A percentile compares a stretch with the other conserved stretches of the same genome.
phyloP scores from a whole-genome alignment of 2,888 invertebrate species.

The Dicyrtomina minuta region DNA sequence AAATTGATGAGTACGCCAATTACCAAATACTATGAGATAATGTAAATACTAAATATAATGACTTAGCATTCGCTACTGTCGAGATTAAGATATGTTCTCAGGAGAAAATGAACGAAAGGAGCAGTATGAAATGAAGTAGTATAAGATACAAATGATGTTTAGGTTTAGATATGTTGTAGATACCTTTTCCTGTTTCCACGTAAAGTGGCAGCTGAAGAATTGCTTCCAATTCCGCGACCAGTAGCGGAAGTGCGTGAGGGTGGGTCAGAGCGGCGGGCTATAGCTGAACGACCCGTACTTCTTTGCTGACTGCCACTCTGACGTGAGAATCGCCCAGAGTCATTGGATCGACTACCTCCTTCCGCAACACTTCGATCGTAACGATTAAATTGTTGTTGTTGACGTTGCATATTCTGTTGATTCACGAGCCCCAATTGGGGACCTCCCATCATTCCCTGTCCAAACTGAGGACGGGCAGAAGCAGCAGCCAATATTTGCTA shows the following conservation, averaged over 20 bases:
- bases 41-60: too few relatives aligned
- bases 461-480: constrained; percentile 21
- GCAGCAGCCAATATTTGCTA: constrained; percentile 34
- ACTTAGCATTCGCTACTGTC: too few relatives aligned
- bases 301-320: background rate
- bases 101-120: too few relatives aligned
- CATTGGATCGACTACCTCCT: constrained; percentile 3
- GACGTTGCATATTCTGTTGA: constrained; percentile 18
- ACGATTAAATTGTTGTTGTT: constrained; percentile 19
- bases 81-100: too few relatives aligned
- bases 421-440: constrained; percentile 24
- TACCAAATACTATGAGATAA: too few relatives aligned
- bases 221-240: constrained; percentile 1
- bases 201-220: constrained; percentile 13
- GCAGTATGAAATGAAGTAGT: too few relatives aligned
- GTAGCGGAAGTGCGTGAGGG: background rate
- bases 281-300: constrained; percentile 11
- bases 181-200: constrained; percentile 33
- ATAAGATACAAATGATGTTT: too few relatives aligned
- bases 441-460: constrained; percentile 29
- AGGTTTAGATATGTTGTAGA: background rate
- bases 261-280: constrained; percentile 6
- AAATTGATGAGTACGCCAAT: too few relatives aligned
- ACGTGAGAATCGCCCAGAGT: constrained; percentile 6
- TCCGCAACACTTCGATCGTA: constrained; percentile 19